Evolutionary conservation across 2,797 vertebrate genomes (phyloP).

Genomic region (Cheirogaleus major): DNA sequence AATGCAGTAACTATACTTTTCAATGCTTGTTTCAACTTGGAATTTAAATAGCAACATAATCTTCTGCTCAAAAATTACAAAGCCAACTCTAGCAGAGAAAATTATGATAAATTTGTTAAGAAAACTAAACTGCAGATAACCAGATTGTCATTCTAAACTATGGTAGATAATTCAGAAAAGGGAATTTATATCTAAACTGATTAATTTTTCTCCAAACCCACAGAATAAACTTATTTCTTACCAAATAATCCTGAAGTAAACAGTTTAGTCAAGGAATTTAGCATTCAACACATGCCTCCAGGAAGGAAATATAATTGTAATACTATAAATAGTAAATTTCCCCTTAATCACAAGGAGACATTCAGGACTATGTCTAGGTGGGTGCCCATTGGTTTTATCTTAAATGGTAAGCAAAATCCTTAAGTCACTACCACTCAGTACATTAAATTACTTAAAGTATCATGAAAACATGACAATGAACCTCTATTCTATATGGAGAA

Average conservation of each 20-base stretch:
- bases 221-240: constrained; percentile 20
- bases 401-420: neutral
- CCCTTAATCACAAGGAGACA: neutral
- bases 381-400: neutral
- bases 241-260: constrained; percentile 31
- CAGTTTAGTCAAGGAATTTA: neutral
- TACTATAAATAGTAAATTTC: neutral
- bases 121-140: neutral
- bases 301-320: constrained; percentile 35
- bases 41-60: constrained; percentile 32
- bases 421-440: neutral
- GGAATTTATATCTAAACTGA: neutral
- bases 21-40: constrained; percentile 20
- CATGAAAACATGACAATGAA: neutral
- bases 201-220: constrained; percentile 19
- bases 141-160: neutral
- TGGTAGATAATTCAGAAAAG: constrained; percentile 13
- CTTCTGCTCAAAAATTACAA: constrained; percentile 15
- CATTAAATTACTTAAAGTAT: neutral
- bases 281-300: neutral
- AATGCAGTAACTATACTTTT: constrained; percentile 11
- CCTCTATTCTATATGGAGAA: neutral
- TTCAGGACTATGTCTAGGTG: neutral
- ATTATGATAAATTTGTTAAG: neutral
- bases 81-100: neutral